A percentile compares a stretch with the other conserved stretches of the same genome.
Conservation (phyloP, 1,140 invertebrate species). For the Ceratina calcarata region DNA sequence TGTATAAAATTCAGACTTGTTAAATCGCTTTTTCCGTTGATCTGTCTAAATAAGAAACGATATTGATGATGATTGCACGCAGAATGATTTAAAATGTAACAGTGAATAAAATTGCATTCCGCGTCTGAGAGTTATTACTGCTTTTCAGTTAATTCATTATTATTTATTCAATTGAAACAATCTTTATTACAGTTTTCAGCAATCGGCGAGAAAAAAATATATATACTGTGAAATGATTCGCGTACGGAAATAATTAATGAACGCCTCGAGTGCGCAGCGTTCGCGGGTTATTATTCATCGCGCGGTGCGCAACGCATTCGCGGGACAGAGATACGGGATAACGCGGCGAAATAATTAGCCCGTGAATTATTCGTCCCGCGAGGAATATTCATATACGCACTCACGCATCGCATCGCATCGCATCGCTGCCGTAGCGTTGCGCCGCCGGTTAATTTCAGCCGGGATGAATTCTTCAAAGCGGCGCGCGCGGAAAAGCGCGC, state of each 20-base stretch:
- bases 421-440: background rate
- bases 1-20: no score
- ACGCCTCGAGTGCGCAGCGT: background rate
- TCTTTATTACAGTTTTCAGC: no score
- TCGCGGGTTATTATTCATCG: constrained; percentile 38
- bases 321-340: constrained; percentile 39
- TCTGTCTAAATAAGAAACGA: no score
- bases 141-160: no score
- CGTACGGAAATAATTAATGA: constrained; percentile 6
- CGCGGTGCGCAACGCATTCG: constrained; percentile 4
- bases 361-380: constrained; percentile 38
- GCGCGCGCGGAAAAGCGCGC: background rate
- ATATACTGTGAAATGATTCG: background rate
- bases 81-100: no score
- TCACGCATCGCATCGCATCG: background rate
- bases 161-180: no score
- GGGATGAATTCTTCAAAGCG: constrained; percentile 18
- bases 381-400: constrained; percentile 29
- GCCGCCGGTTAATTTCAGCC: constrained; percentile 22
- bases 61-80: no score
- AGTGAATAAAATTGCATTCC: no score
- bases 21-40: no score
- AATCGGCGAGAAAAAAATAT: no score
- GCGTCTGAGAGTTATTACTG: no score
- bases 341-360: constrained; percentile 41